phyloP scores from a whole-genome alignment of 2,888 invertebrate species.

The Drosophila anomalata region DNA sequence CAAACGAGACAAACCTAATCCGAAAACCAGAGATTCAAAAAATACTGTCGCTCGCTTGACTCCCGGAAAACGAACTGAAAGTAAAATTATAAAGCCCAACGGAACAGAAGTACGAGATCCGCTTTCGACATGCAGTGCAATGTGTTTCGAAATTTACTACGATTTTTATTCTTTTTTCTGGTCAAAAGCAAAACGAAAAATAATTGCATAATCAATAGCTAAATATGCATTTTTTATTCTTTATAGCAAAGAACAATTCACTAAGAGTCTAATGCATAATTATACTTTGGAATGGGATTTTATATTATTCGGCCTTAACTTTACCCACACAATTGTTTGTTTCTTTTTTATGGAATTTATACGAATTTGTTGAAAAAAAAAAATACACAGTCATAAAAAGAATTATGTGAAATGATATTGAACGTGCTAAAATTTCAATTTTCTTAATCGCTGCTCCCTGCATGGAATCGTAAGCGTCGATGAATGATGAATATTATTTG shows the following conservation, averaged over 20 bases:
- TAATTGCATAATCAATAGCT: constrained; percentile 40
- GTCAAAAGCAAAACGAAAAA: constrained; percentile 35
- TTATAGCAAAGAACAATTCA: constrained; percentile 63
- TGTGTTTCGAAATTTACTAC: constrained; percentile 47
- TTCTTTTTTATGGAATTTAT: constrained; percentile 61
- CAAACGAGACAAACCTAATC: constrained; percentile 46
- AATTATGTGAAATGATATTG: constrained; percentile 50
- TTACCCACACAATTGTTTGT: constrained; percentile 54
- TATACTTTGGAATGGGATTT: constrained; percentile 64
- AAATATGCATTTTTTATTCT: constrained; percentile 74
- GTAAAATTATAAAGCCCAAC: constrained; percentile 13
- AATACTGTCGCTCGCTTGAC: constrained; percentile 62
- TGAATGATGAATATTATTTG: constrained; percentile 67
- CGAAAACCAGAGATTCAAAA: constrained; percentile 33
- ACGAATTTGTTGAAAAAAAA: constrained; percentile 71
- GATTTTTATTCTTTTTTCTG: constrained; percentile 44
- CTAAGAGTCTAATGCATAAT: constrained; percentile 52
- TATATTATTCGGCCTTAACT: constrained; percentile 40
- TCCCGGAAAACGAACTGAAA: constrained; percentile 38
- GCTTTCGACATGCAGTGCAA: constrained; percentile 51
- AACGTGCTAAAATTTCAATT: constrained; percentile 35
- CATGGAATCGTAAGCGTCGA: constrained; percentile 42
- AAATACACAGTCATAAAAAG: constrained; percentile 46
- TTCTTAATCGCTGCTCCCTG: constrained; percentile 5
- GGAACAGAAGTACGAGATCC: constrained; percentile 20